A percentile compares a stretch with the other conserved stretches of the same genome.
phyloP scores from a whole-genome alignment of 2,113 vertebrate genomes.

The Triplophysa siluroides region DNA sequence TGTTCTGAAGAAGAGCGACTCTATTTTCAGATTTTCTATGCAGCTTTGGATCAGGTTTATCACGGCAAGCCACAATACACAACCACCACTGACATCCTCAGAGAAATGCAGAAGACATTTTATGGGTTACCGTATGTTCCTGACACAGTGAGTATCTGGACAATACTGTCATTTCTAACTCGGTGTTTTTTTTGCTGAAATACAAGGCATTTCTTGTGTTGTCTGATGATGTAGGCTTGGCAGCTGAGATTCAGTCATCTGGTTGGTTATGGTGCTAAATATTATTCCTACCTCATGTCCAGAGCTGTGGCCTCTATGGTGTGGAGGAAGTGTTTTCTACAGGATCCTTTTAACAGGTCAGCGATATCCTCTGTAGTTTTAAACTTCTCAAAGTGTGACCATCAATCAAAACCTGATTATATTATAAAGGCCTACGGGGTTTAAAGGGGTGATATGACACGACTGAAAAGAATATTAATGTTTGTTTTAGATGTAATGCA shows the following conservation, averaged over 20 bases:
- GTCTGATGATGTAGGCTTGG: constrained; percentile 83
- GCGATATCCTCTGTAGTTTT: neutral
- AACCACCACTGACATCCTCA: constrained; percentile 89
- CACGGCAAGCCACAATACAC: constrained; percentile 82
- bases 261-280: constrained; percentile 93
- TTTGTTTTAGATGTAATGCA: too few species aligned
- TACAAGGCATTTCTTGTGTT: neutral
- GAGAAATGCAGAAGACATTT: constrained; percentile 85
- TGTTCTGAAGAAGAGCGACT: too few species aligned
- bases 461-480: too few species aligned
- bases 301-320: constrained; percentile 94
- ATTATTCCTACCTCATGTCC: constrained; percentile 98
- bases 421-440: neutral
- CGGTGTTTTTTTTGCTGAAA: neutral
- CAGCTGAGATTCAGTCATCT: constrained; percentile 95
- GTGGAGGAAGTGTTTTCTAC: constrained; percentile 91
- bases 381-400: too few species aligned
- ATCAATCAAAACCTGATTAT: neutral
- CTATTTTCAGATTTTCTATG: constrained; percentile 85
- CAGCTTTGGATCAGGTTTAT: constrained; percentile 92
- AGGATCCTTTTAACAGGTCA: constrained; percentile 90
- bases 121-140: constrained; percentile 87
- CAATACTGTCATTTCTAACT: too few species aligned
- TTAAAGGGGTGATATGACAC: too few species aligned
- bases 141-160: constrained; percentile 78